Percentiles rank a stretch among this genome's conserved stretches.
Evolutionary conservation across 2,113 vertebrate genomes (phyloP).

Genomic region (Hippocampus abdominalis): DNA sequence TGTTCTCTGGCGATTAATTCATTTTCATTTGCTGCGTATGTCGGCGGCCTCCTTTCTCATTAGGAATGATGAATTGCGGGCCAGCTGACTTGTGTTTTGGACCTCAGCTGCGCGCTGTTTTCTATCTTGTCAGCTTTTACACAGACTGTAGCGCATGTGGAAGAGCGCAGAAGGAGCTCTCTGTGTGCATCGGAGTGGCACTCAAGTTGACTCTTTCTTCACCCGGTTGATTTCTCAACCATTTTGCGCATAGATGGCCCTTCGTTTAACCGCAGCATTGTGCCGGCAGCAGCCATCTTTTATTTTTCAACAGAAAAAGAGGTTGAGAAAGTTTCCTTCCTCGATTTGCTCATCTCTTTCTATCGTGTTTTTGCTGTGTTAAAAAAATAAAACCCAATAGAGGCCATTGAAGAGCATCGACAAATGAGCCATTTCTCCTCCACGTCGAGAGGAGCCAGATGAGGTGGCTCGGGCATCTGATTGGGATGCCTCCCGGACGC

Average conservation of each 20-base stretch:
- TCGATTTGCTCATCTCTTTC: too few species aligned
- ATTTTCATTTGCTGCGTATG: neutral
- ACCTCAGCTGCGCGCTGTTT: neutral
- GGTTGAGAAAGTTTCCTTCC: too few species aligned
- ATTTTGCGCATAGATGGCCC: too few species aligned
- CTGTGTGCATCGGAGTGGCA: neutral
- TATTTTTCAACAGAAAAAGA: too few species aligned
- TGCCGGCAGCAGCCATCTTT: too few species aligned
- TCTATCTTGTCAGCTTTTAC: neutral
- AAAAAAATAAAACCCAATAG: neutral
- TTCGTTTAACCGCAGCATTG: too few species aligned
- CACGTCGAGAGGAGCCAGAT: too few species aligned
- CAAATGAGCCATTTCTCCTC: neutral
- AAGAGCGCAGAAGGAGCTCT: too few species aligned
- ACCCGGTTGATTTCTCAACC: too few species aligned
- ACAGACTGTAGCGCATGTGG: too few species aligned
- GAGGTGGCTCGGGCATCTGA: too few species aligned
- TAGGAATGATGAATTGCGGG: neutral
- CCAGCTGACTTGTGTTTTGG: neutral
- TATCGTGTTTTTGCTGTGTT: neutral
- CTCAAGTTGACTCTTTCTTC: neutral
- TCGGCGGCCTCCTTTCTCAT: neutral
- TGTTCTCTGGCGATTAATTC: neutral
- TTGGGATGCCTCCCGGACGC: too few species aligned
- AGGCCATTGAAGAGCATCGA: slow-evolving; percentile 21